Conservation (phyloP, 30 jellyfish, hydroid and myxozoan genomes). For the Aurelia aurita region DNA sequence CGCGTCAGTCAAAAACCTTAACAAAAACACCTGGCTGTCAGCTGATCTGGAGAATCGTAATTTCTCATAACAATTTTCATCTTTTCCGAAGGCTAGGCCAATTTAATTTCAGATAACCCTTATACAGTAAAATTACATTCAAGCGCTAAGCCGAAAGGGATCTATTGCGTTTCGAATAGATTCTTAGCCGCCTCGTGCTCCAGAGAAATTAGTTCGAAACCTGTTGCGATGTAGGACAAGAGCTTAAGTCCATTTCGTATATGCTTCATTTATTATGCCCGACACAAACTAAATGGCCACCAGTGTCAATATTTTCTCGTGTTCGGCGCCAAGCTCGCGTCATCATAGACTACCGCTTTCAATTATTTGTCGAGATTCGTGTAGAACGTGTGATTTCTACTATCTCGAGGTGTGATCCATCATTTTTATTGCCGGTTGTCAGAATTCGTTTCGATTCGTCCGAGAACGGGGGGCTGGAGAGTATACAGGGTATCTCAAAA, state of each 20-base stretch:
- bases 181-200: constrained; percentile 8
- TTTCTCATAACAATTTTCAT: no score
- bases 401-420: constrained; percentile 23
- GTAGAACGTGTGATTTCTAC: constrained; percentile 9
- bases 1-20: no score
- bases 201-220: constrained; percentile 22
- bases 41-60: no score
- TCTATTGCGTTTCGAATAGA: not conserved
- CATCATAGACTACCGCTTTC: constrained; percentile 43
- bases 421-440: constrained; percentile 23
- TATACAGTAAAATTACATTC: no score
- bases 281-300: constrained; percentile 11
- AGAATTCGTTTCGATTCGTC: not conserved
- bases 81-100: no score
- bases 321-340: constrained; percentile 34
- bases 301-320: constrained; percentile 43
- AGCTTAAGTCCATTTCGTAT: constrained; percentile 1
- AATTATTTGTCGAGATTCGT: constrained; percentile 13
- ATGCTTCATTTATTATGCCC: constrained; percentile 32
- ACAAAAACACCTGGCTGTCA: no score
- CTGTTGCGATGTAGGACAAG: constrained; percentile 21
- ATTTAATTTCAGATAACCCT: no score
- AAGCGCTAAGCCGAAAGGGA: not conserved
- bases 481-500: no score
- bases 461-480: constrained; percentile 13